Base-by-base conservation (phyloP, 2,888 invertebrate genomes). In the Apamea monoglypha region DNA sequence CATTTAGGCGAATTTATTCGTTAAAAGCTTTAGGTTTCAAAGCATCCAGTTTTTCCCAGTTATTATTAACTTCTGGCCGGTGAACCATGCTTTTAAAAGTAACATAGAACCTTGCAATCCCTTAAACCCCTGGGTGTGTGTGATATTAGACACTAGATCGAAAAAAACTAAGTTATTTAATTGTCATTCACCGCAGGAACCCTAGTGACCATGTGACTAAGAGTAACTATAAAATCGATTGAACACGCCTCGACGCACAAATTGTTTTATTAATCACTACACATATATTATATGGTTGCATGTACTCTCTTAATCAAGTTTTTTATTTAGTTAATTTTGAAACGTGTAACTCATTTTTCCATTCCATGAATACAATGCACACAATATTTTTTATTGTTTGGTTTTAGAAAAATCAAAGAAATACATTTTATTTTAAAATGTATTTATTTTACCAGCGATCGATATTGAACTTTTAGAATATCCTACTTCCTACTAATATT, bases 211-310 rank as follows among this genome's bases (percentile, higher is more conserved):
- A 61, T 18, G 36, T 81, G 47, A 47, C 69, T n/a, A 81, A 80
- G 1, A 47, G 12, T 32, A 63, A 53, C 61, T 69, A 50, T 73
- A 21, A 76, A 86, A 86, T 86, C 66, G 36, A 84, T 84, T 76
- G 21, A 40, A 16, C 67, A 61, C 56, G 73, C 72, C 6, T 73
- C 64, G 56, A 73, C 25, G 61, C 47, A 56, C 76, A 70, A 73
- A 77, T 77, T 67, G 61, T 80, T 66, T 73, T 70, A 70, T 70
- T 86, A 74, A 86, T 73, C 36, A 66, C 64, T 59, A 67, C 53
- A 82, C 76, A 76, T 36, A 56, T 36, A 36, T 5, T 36, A 56
- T 36, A 36, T 5, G 61, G 53, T 8, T 29, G 29, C 7, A 2
- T 56, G 32, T 63, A 40, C 44, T 76, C 32, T 47, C 8, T 1